Evolutionary conservation across 2,888 invertebrate species (phyloP), one percentile per base, ranked within the genome.

Genomic region (Malthinus flaveolus): DNA sequence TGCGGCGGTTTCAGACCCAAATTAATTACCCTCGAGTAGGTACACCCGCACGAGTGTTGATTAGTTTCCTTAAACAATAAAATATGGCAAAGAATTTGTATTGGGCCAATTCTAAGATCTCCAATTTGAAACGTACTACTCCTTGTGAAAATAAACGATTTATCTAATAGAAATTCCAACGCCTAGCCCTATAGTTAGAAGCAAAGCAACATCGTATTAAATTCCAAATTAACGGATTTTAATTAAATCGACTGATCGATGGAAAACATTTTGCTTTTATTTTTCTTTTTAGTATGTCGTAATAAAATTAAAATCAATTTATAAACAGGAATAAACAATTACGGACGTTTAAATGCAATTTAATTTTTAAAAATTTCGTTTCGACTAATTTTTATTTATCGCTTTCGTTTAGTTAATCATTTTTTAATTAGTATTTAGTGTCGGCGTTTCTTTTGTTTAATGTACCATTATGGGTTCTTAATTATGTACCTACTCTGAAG

Each of bases 221-320:
- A 44, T 51, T 51, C 42, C 51, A 12, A 44, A 44, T 15, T 44
- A 42, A 51, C 51, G 34, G 44, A 51, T 33, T 51, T 50, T 51
- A 51, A 51, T 51, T 51, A 51, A 51, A 51, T 44, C 51, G 10
- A 44, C 13, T 42, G 51, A 51, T 44, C 15, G 10, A 33, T 32
- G 32, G 49, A 10, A 44, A 32, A 34, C 42, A 44, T 15, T 33
- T 32, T 12, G 39, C 39, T 33, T 10, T 44, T 51, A 33, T 33
- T 42, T 13, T 42, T 42, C 39, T 42, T 42, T 11, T 42, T 13
- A 23, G n/a, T n/a, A 23, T 42, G 39, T 42, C 39, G 39, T 23
- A 15, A 42, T 23, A 42, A 42, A 42, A 15, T 13, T 42, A 42
- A 42, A 42, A 42, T 42, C 13, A 42, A 42, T 42, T 42, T 42